Percentiles rank a stretch among this genome's conserved stretches.
These are phyloP conservation scores for Paguma larvata DNA, from an alignment of 2,797 vertebrate species.

Conservation along the genomic window DNA sequence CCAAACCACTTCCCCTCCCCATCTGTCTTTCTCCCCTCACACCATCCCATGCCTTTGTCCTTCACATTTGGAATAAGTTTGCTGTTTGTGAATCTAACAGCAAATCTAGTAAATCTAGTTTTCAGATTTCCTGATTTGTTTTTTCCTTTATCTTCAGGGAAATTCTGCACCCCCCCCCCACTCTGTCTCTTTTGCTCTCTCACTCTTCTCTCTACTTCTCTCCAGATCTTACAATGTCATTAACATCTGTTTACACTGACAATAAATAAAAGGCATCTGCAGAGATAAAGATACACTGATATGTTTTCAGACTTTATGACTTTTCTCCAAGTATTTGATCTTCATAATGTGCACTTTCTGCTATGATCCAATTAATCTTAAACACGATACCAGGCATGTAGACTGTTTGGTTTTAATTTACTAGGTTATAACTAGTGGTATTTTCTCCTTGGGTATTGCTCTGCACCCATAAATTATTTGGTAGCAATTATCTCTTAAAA, in stretches of 20 bases:
- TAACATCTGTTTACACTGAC: slow-evolving; percentile 78
- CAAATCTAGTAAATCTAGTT: background rate
- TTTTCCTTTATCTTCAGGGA: background rate
- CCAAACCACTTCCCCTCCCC: background rate
- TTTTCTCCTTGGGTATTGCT: slow-evolving; percentile 79
- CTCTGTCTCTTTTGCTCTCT: background rate
- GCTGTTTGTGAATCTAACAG: too few species aligned
- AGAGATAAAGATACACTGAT: slow-evolving; percentile 79
- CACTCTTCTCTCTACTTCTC: background rate
- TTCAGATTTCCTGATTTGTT: background rate
- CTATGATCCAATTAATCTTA: slow-evolving; percentile 87
- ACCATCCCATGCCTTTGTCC: background rate
- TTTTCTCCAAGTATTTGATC: slow-evolving; percentile 84
- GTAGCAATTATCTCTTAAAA: slow-evolving; percentile 87
- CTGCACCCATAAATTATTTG: slow-evolving; percentile 87
- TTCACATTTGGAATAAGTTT: background rate
- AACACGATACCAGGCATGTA: slow-evolving; percentile 68
- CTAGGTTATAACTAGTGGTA: slow-evolving; percentile 80
- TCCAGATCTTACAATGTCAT: slow-evolving; percentile 69
- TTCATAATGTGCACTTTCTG: slow-evolving; percentile 82
- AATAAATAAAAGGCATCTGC: slow-evolving; percentile 83
- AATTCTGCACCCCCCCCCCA: background rate
- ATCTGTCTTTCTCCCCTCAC: background rate
- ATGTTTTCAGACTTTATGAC: slow-evolving; percentile 82
- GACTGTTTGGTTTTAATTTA: slow-evolving; percentile 87